These are phyloP conservation scores for Carduelis carduelis DNA, from an alignment of 2,797 vertebrate species.

Conservation along the genomic window DNA sequence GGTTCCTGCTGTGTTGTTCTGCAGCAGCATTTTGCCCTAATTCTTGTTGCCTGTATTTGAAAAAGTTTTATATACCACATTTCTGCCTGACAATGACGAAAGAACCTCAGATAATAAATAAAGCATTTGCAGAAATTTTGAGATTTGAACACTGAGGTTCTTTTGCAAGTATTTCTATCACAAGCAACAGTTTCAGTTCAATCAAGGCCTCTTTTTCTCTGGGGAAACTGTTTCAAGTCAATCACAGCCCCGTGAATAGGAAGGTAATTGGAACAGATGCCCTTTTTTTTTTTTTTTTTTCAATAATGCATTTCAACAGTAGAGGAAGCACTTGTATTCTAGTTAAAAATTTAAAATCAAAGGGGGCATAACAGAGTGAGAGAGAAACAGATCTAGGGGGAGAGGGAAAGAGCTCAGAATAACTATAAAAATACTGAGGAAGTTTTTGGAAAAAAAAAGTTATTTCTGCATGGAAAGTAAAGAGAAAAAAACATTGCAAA, in stretches of 20 bases:
- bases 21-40: neutral
- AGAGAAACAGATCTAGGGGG: neutral
- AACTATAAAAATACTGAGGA: neutral
- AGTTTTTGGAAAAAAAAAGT: neutral
- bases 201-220: slow-evolving; percentile 6
- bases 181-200: neutral
- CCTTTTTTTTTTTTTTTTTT: neutral
- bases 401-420: neutral
- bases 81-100: neutral
- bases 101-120: slow-evolving; percentile 4
- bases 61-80: neutral
- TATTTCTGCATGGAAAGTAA: neutral
- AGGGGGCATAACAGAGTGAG: neutral
- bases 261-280: neutral
- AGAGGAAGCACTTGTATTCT: neutral
- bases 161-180: neutral
- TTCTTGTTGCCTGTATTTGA: neutral
- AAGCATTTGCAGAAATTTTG: slow-evolving; percentile 4
- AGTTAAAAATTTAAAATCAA: slow-evolving; percentile 7
- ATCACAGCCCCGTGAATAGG: neutral
- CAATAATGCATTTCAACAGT: neutral
- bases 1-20: neutral
- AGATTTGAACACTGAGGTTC: neutral
- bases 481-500: neutral
- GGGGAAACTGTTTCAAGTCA: neutral